phyloP scores from a whole-genome alignment of 2,113 vertebrate genomes.

The Alces alces region DNA sequence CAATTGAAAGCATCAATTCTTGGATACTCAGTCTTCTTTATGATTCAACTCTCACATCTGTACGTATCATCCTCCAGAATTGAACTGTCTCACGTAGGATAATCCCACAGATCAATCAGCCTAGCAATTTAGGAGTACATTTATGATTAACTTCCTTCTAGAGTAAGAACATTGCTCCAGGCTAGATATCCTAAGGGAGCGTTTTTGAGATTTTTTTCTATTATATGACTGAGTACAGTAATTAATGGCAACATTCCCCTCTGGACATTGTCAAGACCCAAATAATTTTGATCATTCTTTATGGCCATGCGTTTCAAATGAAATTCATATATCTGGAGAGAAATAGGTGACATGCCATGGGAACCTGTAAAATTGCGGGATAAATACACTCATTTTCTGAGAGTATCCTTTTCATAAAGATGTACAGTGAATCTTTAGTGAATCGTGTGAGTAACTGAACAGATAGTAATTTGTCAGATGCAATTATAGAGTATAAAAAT shows the following conservation, averaged over 20 bases:
- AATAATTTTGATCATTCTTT: background rate
- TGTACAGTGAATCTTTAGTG: background rate
- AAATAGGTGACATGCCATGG: background rate
- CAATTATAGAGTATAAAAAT: background rate
- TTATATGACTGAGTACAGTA: background rate
- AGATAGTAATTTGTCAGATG: background rate
- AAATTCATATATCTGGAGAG: background rate
- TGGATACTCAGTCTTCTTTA: background rate
- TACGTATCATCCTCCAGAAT: background rate
- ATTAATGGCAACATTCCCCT: background rate
- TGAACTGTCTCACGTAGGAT: background rate
- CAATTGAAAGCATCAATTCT: background rate
- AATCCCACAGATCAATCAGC: background rate
- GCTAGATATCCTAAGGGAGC: background rate
- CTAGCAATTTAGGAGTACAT: background rate
- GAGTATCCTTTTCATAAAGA: background rate
- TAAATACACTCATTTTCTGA: background rate
- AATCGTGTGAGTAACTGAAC: background rate
- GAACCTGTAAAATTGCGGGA: background rate
- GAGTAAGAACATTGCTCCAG: background rate
- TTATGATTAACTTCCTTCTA: constrained; percentile 3
- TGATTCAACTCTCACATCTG: background rate
- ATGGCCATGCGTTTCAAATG: background rate
- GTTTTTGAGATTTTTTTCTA: constrained; percentile 25
- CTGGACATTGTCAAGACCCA: background rate